phyloP scores from a whole-genome alignment of 1,140 invertebrate genomes.

The Diuraphis noxia region DNA sequence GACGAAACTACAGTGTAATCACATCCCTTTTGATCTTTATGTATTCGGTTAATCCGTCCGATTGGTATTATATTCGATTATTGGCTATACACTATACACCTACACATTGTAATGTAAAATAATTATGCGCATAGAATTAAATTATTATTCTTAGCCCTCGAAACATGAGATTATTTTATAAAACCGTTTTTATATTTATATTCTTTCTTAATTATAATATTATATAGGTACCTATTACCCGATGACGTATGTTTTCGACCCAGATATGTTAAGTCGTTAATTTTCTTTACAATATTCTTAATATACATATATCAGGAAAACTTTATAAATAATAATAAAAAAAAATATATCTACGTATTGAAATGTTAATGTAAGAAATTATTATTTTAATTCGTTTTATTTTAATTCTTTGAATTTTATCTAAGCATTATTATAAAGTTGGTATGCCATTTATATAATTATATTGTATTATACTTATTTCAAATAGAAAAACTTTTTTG shows the following conservation, averaged over 20 bases:
- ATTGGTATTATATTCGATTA: neutral
- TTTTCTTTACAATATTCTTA: neutral
- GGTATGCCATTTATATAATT: neutral
- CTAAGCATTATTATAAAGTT: neutral
- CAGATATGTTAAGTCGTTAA: neutral
- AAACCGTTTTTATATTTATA: conserved; percentile 1
- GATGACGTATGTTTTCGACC: neutral
- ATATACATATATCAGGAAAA: too few species aligned
- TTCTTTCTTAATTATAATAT: neutral
- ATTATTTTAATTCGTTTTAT: neutral
- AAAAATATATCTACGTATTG: too few species aligned
- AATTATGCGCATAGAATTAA: conserved; percentile 4
- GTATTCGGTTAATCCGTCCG: neutral
- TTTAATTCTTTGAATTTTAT: neutral
- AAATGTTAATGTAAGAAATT: neutral
- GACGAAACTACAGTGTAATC: neutral
- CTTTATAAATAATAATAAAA: too few species aligned
- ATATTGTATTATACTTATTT: neutral
- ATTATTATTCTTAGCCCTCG: neutral
- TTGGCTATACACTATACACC: neutral
- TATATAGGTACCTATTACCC: neutral
- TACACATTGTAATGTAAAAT: neutral
- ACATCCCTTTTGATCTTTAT: neutral
- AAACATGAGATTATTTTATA: neutral
- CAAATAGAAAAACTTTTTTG: conserved; percentile 37